phyloP scores from a whole-genome alignment of 2,797 vertebrate genomes.

The Arrhamphus sclerolepis region DNA sequence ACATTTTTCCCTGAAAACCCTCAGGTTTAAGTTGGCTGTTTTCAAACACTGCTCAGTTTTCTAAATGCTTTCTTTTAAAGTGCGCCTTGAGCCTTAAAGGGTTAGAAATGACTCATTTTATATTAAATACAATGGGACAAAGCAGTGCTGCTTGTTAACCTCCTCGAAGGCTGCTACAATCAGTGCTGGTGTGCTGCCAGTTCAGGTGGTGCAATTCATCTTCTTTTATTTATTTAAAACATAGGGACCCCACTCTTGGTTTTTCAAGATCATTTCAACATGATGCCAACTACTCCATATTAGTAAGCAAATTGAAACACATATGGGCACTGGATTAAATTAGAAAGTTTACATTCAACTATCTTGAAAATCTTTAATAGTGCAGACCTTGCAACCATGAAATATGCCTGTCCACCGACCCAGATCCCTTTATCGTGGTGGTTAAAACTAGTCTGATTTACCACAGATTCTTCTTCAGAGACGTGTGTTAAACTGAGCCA shows the following conservation, averaged over 20 bases:
- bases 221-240: too few species aligned
- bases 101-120: not conserved
- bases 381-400: too few species aligned
- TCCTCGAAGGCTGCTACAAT: not conserved
- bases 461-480: constrained; percentile 27
- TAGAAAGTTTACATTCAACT: too few species aligned
- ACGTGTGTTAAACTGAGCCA: constrained; percentile 6
- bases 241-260: too few species aligned
- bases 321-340: too few species aligned
- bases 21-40: not conserved
- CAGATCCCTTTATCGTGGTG: constrained; percentile 9
- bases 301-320: not conserved
- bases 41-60: not conserved
- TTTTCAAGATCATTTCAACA: too few species aligned
- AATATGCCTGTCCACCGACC: constrained; percentile 9
- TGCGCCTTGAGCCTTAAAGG: not conserved
- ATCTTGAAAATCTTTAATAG: too few species aligned
- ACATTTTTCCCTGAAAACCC: not conserved
- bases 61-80: not conserved
- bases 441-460: constrained; percentile 32
- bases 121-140: not conserved
- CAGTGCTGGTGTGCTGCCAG: constrained; percentile 3
- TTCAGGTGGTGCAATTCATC: not conserved
- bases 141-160: not conserved
- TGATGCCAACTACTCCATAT: not conserved